phyloP scores from a whole-genome alignment of 2,113 vertebrate species.

The Callipepla californica region DNA sequence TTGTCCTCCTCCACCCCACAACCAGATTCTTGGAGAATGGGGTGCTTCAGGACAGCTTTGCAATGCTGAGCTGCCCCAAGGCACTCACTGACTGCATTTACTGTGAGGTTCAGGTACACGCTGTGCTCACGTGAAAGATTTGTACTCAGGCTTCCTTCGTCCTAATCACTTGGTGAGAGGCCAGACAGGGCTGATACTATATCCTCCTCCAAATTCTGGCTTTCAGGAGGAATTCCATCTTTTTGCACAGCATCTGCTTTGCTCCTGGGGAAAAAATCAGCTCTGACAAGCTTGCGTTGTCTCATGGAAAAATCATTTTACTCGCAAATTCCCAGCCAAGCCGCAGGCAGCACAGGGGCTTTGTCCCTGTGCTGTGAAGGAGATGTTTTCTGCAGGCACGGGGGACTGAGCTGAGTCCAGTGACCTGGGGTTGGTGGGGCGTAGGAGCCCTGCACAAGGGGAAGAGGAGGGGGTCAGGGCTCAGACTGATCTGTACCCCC shows the following conservation, averaged over 20 bases:
- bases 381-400: not conserved
- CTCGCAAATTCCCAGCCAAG: not conserved
- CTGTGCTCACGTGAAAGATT: not conserved
- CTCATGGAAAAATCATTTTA: slow-evolving; percentile 58
- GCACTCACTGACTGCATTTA: not conserved
- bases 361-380: not conserved
- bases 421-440: not conserved
- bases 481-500: not conserved
- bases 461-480: not conserved
- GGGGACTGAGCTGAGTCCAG: not conserved
- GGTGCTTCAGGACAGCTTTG: not conserved
- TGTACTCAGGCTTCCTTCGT: not conserved
- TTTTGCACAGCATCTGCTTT: slow-evolving; percentile 54
- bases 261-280: slow-evolving; percentile 63
- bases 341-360: not conserved
- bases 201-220: slow-evolving; percentile 21
- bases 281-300: slow-evolving; percentile 42
- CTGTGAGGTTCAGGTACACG: not conserved
- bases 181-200: slow-evolving; percentile 13
- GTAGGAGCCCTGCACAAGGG: not conserved
- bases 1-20: not conserved
- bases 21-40: not conserved
- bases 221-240: slow-evolving; percentile 50
- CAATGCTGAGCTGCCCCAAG: not conserved
- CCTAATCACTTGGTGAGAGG: slow-evolving; percentile 37